Percentiles rank a stretch among this genome's conserved stretches.
These are phyloP conservation scores for Pipra filicauda DNA, from an alignment of 2,113 vertebrate genomes.

Conservation along the genomic window DNA sequence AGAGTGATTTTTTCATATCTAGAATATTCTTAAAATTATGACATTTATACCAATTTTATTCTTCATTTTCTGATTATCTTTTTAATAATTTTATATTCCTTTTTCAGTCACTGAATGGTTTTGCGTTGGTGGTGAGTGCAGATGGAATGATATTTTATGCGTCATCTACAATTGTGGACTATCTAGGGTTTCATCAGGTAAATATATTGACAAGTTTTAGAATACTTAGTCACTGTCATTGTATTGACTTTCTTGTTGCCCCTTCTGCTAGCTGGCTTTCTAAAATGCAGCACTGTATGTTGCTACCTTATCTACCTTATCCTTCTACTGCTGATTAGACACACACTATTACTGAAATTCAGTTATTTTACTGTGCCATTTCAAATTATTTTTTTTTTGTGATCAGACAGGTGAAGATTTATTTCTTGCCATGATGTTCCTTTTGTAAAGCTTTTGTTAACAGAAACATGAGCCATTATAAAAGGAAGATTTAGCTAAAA, in stretches of 20 bases:
- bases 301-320: not conserved
- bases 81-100: constrained; percentile 19
- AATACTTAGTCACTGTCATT: not conserved
- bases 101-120: constrained; percentile 90
- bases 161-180: constrained; percentile 92
- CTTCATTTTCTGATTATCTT: not conserved
- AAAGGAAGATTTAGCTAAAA: not conserved
- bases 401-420: not conserved
- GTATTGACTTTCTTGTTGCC: not conserved
- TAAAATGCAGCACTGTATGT: not conserved
- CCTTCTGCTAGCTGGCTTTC: not conserved
- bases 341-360: not conserved
- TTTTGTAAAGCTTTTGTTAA: not conserved
- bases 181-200: constrained; percentile 98
- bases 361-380: not conserved
- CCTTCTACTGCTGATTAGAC: not conserved
- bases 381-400: not conserved
- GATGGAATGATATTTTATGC: constrained; percentile 97
- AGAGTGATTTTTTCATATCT: not conserved
- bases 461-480: not conserved
- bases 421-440: not conserved
- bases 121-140: constrained; percentile 91
- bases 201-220: not conserved
- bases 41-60: not conserved
- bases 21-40: not conserved